Conservation (phyloP, 2,888 invertebrate species). For the Eutolmus rufibarbis region DNA sequence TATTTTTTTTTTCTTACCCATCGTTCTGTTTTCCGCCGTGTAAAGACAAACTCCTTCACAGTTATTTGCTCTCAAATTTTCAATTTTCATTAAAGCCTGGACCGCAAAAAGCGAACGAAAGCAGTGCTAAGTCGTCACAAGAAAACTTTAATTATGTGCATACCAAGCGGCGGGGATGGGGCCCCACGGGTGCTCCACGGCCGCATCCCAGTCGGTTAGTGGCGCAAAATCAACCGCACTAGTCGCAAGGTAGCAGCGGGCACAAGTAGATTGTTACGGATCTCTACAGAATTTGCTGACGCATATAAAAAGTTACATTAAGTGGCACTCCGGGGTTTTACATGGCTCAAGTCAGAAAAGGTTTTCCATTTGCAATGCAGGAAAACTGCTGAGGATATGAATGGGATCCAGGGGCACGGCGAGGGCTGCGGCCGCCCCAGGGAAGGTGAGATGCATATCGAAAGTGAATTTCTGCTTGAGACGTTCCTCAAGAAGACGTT, state of each 20-base stretch:
- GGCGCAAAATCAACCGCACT: neutral
- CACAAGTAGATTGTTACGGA: constrained; percentile 30
- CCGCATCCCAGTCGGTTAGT: constrained; percentile 13
- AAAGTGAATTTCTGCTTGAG: constrained; percentile 23
- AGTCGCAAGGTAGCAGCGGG: neutral
- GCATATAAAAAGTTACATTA: constrained; percentile 34
- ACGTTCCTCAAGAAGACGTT: constrained; percentile 15
- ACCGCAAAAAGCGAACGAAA: neutral
- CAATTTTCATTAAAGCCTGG: constrained; percentile 22
- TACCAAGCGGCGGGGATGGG: neutral
- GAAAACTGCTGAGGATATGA: constrained; percentile 21
- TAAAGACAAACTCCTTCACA: constrained; percentile 11
- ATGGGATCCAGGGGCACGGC: neutral
- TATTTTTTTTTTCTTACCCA: neutral
- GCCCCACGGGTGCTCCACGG: neutral
- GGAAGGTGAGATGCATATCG: constrained; percentile 20
- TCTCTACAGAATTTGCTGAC: constrained; percentile 38
- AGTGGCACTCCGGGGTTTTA: constrained; percentile 24
- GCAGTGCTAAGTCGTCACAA: neutral
- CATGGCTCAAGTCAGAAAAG: neutral
- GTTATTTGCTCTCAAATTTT: constrained; percentile 27
- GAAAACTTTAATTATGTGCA: constrained; percentile 39
- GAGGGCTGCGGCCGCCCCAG: neutral
- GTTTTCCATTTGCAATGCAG: neutral
- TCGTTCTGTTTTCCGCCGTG: neutral